A percentile compares a stretch with the other conserved stretches of the same genome.
Conservation (phyloP, 2,797 vertebrate species). For the Parotocinclus haroldoi region DNA sequence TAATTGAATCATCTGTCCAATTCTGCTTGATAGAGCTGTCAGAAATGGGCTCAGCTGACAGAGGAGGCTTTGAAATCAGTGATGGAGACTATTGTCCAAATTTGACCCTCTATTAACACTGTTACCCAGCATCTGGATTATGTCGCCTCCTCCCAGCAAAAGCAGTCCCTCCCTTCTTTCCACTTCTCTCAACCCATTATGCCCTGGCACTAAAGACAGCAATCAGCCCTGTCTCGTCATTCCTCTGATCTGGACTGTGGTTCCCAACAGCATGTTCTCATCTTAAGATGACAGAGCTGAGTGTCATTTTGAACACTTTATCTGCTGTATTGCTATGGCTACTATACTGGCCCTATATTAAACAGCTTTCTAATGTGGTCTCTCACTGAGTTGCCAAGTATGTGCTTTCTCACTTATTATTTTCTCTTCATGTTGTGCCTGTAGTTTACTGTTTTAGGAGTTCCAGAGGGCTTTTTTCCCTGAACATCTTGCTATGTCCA, state of each 20-base stretch:
- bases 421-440: background rate
- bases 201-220: conserved; percentile 12
- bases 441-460: no score
- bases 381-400: no score
- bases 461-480: background rate
- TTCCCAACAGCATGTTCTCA: background rate
- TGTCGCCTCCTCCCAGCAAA: conserved; percentile 75
- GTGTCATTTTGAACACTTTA: background rate
- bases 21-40: conserved; percentile 77
- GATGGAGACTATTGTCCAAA: conserved; percentile 90
- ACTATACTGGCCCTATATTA: background rate
- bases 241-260: conserved; percentile 3
- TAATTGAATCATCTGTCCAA: conserved; percentile 83
- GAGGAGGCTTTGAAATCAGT: conserved; percentile 82
- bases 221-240: background rate
- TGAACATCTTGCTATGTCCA: conserved; percentile 43
- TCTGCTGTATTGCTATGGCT: background rate
- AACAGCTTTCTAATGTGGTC: background rate
- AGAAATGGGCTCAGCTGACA: conserved; percentile 79
- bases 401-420: background rate
- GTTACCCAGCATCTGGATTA: conserved; percentile 88
- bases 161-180: conserved; percentile 33
- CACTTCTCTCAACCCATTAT: conserved; percentile 16
- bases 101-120: conserved; percentile 91
- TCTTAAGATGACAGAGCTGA: conserved; percentile 1